phyloP scores from a whole-genome alignment of 2,113 vertebrate species.

The Bubo blakistoni region DNA sequence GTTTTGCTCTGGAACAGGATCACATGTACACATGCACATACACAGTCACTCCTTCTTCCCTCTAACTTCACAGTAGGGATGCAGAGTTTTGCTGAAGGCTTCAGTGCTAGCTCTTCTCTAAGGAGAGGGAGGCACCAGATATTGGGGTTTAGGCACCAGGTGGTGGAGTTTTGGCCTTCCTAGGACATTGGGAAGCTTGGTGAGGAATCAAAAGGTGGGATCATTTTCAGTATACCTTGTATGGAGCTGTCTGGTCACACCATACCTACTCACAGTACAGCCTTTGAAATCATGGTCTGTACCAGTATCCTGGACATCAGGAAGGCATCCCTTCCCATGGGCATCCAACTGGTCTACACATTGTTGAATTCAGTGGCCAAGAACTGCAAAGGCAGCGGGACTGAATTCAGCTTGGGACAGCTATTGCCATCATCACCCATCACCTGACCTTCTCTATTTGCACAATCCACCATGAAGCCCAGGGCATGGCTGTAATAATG shows the following conservation, averaged over 20 bases:
- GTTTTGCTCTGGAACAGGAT: not conserved
- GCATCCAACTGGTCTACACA: fast-evolving
- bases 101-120: not conserved
- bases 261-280: not conserved
- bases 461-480: not conserved
- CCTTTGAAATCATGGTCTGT: not conserved
- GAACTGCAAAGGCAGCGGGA: not conserved
- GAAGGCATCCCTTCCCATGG: not conserved
- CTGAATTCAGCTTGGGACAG: not conserved
- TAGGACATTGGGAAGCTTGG: not conserved
- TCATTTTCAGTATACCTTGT: not conserved
- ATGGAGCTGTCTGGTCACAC: not conserved
- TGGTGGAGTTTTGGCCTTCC: not conserved
- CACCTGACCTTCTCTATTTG: not conserved
- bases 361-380: not conserved
- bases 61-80: not conserved
- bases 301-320: not conserved
- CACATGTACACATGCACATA: fast-evolving
- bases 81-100: not conserved
- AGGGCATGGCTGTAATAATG: not conserved
- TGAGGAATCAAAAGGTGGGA: not conserved
- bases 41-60: not conserved
- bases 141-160: not conserved
- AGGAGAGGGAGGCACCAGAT: not conserved
- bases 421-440: not conserved